Evolutionary conservation across 2,113 vertebrate species (phyloP).

Genomic region (Naja naja): DNA sequence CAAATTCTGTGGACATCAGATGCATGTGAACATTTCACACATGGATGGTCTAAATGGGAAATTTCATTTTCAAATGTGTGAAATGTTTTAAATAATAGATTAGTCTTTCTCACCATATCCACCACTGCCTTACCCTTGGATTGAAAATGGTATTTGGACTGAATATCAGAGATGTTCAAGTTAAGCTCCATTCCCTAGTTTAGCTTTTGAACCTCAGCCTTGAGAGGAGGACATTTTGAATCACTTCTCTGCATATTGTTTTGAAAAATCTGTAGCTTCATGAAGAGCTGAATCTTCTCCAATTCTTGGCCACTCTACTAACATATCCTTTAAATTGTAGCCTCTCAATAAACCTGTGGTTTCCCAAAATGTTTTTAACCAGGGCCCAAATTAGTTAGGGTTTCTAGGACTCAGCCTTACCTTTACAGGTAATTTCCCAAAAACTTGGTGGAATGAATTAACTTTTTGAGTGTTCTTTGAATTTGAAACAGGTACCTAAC

Average conservation of each 20-base stretch:
- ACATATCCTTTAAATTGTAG: neutral
- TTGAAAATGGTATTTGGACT: neutral
- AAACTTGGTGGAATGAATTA: neutral
- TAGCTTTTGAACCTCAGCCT: neutral
- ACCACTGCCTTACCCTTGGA: neutral
- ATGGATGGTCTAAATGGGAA: neutral
- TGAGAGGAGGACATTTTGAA: neutral
- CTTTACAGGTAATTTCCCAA: neutral
- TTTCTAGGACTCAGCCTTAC: neutral
- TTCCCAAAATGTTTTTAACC: neutral
- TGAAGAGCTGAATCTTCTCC: neutral
- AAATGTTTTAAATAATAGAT: neutral
- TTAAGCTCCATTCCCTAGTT: no score
- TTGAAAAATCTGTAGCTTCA: neutral
- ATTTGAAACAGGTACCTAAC: neutral
- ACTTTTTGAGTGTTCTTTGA: neutral
- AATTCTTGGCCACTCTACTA: neutral
- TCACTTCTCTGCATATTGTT: neutral
- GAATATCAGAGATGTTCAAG: neutral
- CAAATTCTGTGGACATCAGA: neutral
- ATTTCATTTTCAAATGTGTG: neutral
- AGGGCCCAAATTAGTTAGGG: neutral
- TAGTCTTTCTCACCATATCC: neutral
- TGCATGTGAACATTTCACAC: neutral
- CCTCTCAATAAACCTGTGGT: neutral